These are phyloP conservation scores for Argyrosomus japonicus DNA, from an alignment of 2,113 vertebrate species.

Conservation along the genomic window DNA sequence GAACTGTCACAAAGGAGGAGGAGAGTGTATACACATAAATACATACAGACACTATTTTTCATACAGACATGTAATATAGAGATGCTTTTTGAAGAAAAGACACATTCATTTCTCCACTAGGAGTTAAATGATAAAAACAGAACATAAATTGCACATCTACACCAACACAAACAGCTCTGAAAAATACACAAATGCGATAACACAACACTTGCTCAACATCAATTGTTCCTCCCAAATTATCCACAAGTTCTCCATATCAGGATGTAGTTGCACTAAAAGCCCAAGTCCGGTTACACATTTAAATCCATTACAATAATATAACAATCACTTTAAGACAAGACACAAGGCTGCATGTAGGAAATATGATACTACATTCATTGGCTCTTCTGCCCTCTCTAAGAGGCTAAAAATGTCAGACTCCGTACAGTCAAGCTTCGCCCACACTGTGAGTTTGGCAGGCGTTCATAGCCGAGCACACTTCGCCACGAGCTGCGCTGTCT, in stretches of 20 bases:
- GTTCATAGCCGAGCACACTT: constrained; percentile 38
- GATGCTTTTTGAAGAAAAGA: background rate
- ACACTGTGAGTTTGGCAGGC: constrained; percentile 63
- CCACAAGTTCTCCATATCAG: background rate
- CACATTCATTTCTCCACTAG: background rate
- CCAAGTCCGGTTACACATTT: constrained; percentile 19
- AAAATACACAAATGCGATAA: constrained; percentile 1
- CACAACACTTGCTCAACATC: background rate
- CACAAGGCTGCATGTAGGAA: constrained; percentile 14
- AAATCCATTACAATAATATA: background rate
- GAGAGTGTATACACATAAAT: background rate
- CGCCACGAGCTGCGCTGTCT: constrained; percentile 60
- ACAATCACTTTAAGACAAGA: constrained; percentile 6
- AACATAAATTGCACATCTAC: background rate
- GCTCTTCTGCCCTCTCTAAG: constrained; percentile 39
- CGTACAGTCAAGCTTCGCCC: constrained; percentile 60
- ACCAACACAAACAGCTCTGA: background rate
- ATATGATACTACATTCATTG: constrained; percentile 8
- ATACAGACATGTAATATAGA: background rate
- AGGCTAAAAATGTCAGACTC: constrained; percentile 60
- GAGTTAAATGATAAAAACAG: background rate
- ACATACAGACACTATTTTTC: background rate
- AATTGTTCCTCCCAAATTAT: background rate
- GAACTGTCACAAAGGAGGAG: background rate
- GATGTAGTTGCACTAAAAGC: constrained; percentile 12